A percentile compares a stretch with the other conserved stretches of the same genome.
These are phyloP conservation scores for Apogon hyalosoma DNA, from an alignment of 2,797 vertebrate species.

Conservation along the genomic window DNA sequence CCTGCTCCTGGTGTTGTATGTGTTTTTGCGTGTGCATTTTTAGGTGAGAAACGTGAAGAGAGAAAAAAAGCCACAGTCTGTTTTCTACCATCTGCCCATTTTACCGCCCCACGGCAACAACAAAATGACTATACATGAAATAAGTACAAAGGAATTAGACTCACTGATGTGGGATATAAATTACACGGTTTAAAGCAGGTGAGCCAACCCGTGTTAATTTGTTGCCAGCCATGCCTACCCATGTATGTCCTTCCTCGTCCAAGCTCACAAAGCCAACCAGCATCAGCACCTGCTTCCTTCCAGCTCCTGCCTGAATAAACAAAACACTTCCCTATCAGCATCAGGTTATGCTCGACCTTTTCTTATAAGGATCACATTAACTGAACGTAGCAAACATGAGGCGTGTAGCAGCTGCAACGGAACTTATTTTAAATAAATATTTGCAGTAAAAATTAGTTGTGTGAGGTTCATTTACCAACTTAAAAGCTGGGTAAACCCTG, in stretches of 20 bases:
- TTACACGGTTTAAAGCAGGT: constrained; percentile 65
- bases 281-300: constrained; percentile 59
- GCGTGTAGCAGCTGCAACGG: constrained; percentile 16
- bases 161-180: constrained; percentile 67
- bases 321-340: constrained; percentile 47
- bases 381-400: constrained; percentile 20
- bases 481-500: constrained; percentile 67
- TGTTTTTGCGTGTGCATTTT: constrained; percentile 19
- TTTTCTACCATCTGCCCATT: constrained; percentile 61
- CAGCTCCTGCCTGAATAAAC: constrained; percentile 44
- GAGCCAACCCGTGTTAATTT: constrained; percentile 62
- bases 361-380: constrained; percentile 38
- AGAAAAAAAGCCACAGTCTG: constrained; percentile 20
- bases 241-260: constrained; percentile 61
- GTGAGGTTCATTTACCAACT: constrained; percentile 37
- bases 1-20: neutral
- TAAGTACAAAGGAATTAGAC: constrained; percentile 64
- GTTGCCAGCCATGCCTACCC: constrained; percentile 64
- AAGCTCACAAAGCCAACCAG: constrained; percentile 46
- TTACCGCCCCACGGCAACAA: constrained; percentile 39
- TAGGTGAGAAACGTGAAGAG: constrained; percentile 17
- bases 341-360: constrained; percentile 38
- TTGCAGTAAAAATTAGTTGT: constrained; percentile 4
- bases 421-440: constrained; percentile 14
- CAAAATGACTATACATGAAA: constrained; percentile 61